Evolutionary conservation across 2,888 invertebrate species (phyloP), one percentile per base, ranked within the genome.

Genomic region (Micoletzkya japonica): DNA sequence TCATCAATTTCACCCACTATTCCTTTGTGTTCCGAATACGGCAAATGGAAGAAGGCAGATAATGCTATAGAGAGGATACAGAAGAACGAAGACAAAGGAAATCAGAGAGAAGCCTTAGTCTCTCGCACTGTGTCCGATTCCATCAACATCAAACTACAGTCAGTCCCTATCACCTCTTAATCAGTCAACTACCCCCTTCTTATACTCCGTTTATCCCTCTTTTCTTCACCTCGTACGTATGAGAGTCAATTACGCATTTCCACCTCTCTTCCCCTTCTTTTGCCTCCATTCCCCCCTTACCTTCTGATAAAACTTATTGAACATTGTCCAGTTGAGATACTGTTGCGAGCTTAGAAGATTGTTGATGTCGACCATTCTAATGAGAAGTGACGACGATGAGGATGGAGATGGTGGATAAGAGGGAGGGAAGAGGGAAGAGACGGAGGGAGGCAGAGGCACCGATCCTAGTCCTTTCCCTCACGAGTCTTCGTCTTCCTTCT

Each of bases 251-350:
- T 36, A 36, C 34, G 34, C 24, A 1, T 17, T 37, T 20, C n/a
- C n/a, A n/a, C n/a, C n/a, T n/a, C n/a, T n/a, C n/a, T n/a, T n/a
- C n/a, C n/a, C n/a, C n/a, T 54, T 57, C 59, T 3, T 28, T n/a
- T 39, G 26, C 30, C 58, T 20, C 37, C n/a, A 32, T 34, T n/a
- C 28, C 44, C 36, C 36, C 28, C 50, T 73, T 72, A 76, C 77
- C 74, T 77, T 76, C 26, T 70, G 72, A 67, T 79, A 77, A 60
- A 79, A 76, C 66, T 77, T 79, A 70, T 79, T 79, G 64, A 79
- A 72, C 76, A 79, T 76, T 56, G 74, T 74, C 79, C 79, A 79
- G 56, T 77, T 79, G 70, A 79, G 73, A 70, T 79, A 79, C 72
- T 77, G 77, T 60, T 77, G 78, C 20, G 78, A 73, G 34, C 72